Conservation (phyloP, 1,140 invertebrate species). For the Megalonaias nervosa region DNA sequence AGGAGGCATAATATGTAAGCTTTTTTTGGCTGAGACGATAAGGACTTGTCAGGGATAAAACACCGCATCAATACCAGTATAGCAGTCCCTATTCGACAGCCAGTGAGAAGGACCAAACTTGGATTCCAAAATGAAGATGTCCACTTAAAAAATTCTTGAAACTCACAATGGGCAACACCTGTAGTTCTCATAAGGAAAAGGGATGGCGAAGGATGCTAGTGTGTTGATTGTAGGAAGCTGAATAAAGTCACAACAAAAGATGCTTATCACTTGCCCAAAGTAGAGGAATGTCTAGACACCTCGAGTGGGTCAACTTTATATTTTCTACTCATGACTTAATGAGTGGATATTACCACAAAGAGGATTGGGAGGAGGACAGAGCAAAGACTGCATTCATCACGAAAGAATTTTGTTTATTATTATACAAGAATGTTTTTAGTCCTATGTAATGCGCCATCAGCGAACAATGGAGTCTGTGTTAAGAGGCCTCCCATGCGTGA, state of each 20-base stretch:
- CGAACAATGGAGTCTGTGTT: no score
- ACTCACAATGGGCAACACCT: constrained; percentile 12
- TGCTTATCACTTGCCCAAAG: constrained; percentile 1
- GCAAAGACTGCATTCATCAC: no score
- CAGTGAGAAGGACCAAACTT: constrained; percentile 18
- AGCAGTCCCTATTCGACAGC: constrained; percentile 23
- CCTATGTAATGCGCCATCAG: no score
- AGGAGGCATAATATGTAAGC: no score
- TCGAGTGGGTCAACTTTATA: no score
- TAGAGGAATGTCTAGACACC: constrained; percentile 15
- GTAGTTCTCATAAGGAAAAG: constrained; percentile 15
- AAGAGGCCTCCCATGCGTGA: no score
- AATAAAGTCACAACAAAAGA: constrained; percentile 14
- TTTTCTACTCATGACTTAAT: no score
- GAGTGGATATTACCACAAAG: no score
- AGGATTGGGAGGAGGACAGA: no score
- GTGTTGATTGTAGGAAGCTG: constrained; percentile 11
- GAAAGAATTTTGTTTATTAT: no score
- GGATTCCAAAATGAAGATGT: constrained; percentile 26
- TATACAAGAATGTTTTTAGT: no score
- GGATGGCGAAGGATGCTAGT: constrained; percentile 17
- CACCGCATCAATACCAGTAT: constrained; percentile 31
- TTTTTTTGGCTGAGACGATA: constrained; percentile 22
- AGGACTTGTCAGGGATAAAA: constrained; percentile 21
- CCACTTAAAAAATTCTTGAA: constrained; percentile 11